Conservation (phyloP, 30 jellyfish, hydroid and myxozoan genomes). For the Nemopilema nomurai region DNA sequence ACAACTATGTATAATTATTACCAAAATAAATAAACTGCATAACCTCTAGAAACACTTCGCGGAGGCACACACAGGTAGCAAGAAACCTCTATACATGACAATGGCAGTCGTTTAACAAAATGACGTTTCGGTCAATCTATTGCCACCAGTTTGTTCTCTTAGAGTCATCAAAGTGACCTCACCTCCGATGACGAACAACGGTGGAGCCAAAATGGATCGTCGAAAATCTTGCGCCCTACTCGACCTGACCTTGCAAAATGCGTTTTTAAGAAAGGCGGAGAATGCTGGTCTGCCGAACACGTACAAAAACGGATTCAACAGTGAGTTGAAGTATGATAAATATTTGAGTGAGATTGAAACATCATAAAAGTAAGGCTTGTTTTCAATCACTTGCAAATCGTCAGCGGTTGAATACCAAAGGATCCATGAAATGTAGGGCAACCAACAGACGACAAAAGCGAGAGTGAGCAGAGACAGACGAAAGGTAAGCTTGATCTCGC, state of each 20-base stretch:
- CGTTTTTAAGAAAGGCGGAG: slow-evolving; percentile 14
- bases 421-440: slow-evolving; percentile 45
- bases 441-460: slow-evolving; percentile 42
- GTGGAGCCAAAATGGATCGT: slow-evolving; percentile 11
- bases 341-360: slow-evolving; percentile 25
- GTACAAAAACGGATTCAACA: slow-evolving; percentile 43
- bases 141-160: neutral
- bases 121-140: neutral
- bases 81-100: too few relatives aligned
- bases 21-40: too few relatives aligned
- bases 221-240: neutral
- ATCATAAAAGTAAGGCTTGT: slow-evolving; percentile 7
- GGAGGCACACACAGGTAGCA: too few relatives aligned
- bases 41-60: too few relatives aligned
- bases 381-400: neutral
- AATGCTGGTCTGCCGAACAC: slow-evolving; percentile 61
- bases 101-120: too few relatives aligned
- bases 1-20: too few relatives aligned
- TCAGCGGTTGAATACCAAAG: slow-evolving; percentile 23
- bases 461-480: slow-evolving; percentile 42
- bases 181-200: slow-evolving; percentile 19
- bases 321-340: slow-evolving; percentile 33
- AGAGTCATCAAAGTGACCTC: neutral
- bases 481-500: slow-evolving; percentile 21
- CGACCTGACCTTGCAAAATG: neutral